These are phyloP conservation scores for Drosophila peninsularis DNA, from an alignment of 2,888 invertebrate genomes.

Conservation along the genomic window DNA sequence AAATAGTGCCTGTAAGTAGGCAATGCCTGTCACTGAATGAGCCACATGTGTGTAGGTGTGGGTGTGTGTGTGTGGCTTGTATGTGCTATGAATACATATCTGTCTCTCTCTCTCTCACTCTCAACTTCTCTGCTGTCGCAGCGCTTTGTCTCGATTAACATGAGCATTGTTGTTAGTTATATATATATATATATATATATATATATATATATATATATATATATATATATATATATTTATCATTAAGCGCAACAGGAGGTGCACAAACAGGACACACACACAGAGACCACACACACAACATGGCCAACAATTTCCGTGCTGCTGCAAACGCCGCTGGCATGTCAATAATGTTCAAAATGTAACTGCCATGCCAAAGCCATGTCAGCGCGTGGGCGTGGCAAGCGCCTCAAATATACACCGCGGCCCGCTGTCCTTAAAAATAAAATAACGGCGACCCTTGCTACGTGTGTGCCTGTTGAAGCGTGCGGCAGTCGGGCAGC, in stretches of 20 bases:
- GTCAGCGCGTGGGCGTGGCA: constrained; percentile 45
- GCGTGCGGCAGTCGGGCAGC: constrained; percentile 53
- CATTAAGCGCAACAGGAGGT: constrained; percentile 76
- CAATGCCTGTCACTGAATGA: constrained; percentile 34
- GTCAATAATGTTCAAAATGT: constrained; percentile 79
- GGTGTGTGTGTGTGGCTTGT: constrained; percentile 10
- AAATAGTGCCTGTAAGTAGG: constrained; percentile 79
- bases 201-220: background rate
- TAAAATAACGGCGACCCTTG: constrained; percentile 7
- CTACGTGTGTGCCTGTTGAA: constrained; percentile 62
- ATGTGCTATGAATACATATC: constrained; percentile 19
- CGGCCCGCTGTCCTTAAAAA: background rate
- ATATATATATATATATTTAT: constrained; percentile 48
- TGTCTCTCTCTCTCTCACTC: background rate
- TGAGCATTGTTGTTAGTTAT: constrained; percentile 53
- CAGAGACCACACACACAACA: constrained; percentile 22
- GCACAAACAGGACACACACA: background rate
- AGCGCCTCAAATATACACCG: constrained; percentile 4
- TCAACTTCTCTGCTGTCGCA: constrained; percentile 5
- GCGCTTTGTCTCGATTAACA: constrained; percentile 80
- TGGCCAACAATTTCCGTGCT: constrained; percentile 65
- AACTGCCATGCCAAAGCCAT: constrained; percentile 48
- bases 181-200: background rate
- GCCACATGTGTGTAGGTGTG: constrained; percentile 9
- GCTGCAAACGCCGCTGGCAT: constrained; percentile 72